These are phyloP conservation scores for Lutjanus erythropterus DNA, from an alignment of 2,113 vertebrate genomes.

Conservation along the genomic window DNA sequence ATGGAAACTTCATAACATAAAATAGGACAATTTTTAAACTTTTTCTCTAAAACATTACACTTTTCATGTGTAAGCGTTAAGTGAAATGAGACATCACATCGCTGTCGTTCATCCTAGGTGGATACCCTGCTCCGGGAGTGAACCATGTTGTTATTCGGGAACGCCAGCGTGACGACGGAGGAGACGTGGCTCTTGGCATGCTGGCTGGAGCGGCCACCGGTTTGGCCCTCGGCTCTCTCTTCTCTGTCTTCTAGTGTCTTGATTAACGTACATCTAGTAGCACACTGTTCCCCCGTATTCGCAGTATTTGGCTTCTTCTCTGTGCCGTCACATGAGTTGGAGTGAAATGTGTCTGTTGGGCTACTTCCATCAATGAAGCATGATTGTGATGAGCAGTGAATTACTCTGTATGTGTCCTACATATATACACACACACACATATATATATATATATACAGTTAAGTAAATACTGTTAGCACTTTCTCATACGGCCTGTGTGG, in stretches of 20 bases:
- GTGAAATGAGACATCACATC: no score
- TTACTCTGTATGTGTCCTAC: slow-evolving; percentile 27
- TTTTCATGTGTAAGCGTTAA: no score
- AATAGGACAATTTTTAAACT: no score
- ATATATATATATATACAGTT: slow-evolving; percentile 25
- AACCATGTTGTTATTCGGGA: slow-evolving; percentile 92
- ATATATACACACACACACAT: slow-evolving; percentile 27
- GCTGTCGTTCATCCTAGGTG: slow-evolving; percentile 75
- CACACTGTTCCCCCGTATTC: background rate
- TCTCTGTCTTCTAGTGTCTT: slow-evolving; percentile 91
- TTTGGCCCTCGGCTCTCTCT: slow-evolving; percentile 94
- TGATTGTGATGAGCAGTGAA: slow-evolving; percentile 61
- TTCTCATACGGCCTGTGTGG: slow-evolving; percentile 53
- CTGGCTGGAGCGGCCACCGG: slow-evolving; percentile 94
- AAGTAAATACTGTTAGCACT: slow-evolving; percentile 69
- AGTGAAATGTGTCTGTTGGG: slow-evolving; percentile 40
- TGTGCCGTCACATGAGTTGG: slow-evolving; percentile 61
- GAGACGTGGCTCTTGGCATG: slow-evolving; percentile 92
- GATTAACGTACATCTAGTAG: background rate
- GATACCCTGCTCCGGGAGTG: slow-evolving; percentile 84
- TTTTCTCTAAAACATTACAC: no score
- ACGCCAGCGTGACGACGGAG: slow-evolving; percentile 88
- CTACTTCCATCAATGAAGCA: slow-evolving; percentile 49
- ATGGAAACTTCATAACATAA: background rate
- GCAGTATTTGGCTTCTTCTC: slow-evolving; percentile 55